Evolutionary conservation across 2,113 vertebrate species (phyloP).

Genomic region (Azemiops feae): DNA sequence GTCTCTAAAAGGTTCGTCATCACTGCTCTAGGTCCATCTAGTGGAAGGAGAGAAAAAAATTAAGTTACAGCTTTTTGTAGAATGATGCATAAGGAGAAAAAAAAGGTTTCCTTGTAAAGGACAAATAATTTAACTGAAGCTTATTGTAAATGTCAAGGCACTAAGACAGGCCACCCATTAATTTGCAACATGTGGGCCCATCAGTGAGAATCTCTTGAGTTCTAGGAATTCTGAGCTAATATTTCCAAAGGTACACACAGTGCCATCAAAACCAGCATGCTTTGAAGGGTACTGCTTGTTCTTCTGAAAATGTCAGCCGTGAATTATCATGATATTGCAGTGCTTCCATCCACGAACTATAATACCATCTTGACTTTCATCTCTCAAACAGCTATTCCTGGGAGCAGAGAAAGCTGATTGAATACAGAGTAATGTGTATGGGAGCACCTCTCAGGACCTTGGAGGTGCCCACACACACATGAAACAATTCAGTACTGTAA

Average conservation of each 20-base stretch:
- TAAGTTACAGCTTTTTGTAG: neutral
- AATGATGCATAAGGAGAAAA: neutral
- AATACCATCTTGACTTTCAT: neutral
- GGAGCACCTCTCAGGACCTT: neutral
- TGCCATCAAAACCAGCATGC: neutral
- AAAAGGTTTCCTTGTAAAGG: neutral
- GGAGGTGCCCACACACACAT: neutral
- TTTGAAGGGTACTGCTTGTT: neutral
- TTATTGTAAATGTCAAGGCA: neutral
- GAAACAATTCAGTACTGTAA: neutral
- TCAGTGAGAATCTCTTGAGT: neutral
- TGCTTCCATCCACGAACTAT: neutral
- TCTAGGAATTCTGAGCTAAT: neutral
- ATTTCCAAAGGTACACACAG: neutral
- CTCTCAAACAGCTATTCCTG: neutral
- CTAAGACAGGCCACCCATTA: no score
- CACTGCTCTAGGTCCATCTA: slow-evolving; percentile 7
- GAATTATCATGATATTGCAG: neutral
- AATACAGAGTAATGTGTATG: neutral
- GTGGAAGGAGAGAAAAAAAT: neutral
- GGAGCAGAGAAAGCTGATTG: neutral
- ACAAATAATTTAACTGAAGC: neutral
- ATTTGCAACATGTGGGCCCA: neutral
- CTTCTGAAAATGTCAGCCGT: neutral
- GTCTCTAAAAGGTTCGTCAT: no score